A percentile compares a stretch with the other conserved stretches of the same genome.
Evolutionary conservation across 1,140 invertebrate genomes (phyloP).

Genomic region (Leptestheria dahalacensis): DNA sequence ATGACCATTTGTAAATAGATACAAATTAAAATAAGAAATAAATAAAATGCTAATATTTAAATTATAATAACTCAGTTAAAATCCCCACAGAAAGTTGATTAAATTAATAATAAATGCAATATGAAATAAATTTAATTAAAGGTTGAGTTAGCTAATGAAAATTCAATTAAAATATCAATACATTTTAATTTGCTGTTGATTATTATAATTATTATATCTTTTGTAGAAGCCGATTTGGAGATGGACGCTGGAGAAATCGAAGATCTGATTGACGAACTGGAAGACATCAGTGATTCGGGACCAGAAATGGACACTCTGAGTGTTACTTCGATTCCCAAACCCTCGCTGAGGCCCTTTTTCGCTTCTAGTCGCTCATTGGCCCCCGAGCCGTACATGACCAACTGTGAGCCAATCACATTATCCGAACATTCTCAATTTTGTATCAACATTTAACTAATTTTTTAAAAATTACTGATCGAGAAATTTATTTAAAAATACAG

Average conservation of each 20-base stretch:
- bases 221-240: slow-evolving; percentile 24
- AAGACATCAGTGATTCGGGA: slow-evolving; percentile 84
- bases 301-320: slow-evolving; percentile 91
- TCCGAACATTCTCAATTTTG: neutral
- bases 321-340: slow-evolving; percentile 90
- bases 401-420: slow-evolving; percentile 3
- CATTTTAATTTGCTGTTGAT: slow-evolving; percentile 8
- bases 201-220: slow-evolving; percentile 1
- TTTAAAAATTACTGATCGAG: too few species aligned
- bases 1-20: too few species aligned
- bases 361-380: slow-evolving; percentile 66
- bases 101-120: too few species aligned
- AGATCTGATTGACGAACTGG: slow-evolving; percentile 67
- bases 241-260: slow-evolving; percentile 49
- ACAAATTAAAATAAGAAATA: too few species aligned
- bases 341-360: slow-evolving; percentile 85
- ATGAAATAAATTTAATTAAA: too few species aligned
- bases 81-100: too few species aligned
- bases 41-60: too few species aligned
- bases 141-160: too few species aligned
- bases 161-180: too few species aligned
- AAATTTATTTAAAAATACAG: neutral
- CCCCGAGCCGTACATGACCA: slow-evolving; percentile 22
- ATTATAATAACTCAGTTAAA: too few species aligned
- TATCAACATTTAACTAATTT: neutral